Percentiles rank a stretch among this genome's conserved stretches.
These are phyloP conservation scores for Coranthus polyacanthus DNA, from an alignment of 2,797 vertebrate genomes.

Conservation along the genomic window DNA sequence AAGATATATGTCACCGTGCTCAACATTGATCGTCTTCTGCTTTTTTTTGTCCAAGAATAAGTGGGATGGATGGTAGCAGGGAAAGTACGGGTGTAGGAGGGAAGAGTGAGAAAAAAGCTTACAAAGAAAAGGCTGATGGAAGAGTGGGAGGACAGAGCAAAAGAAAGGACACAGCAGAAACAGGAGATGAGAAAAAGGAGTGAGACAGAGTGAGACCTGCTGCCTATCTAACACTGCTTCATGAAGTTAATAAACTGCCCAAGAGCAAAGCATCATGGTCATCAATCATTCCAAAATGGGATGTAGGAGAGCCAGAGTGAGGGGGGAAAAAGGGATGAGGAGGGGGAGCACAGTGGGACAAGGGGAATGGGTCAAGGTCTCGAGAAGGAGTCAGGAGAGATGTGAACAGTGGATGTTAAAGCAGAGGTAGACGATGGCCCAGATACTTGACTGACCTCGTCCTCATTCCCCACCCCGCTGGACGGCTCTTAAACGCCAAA, in stretches of 20 bases:
- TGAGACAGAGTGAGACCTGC: slow-evolving; percentile 41
- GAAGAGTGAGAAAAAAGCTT: not conserved
- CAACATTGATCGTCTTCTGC: slow-evolving; percentile 45
- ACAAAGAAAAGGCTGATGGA: slow-evolving; percentile 22
- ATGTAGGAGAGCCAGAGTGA: slow-evolving; percentile 39
- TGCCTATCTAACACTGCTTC: slow-evolving; percentile 46
- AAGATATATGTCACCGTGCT: slow-evolving; percentile 54
- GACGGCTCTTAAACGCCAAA: slow-evolving; percentile 27
- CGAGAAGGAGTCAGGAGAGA: slow-evolving; percentile 33
- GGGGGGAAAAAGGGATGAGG: slow-evolving; percentile 12
- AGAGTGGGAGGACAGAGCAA: not conserved
- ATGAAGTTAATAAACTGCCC: slow-evolving; percentile 80
- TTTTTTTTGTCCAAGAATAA: slow-evolving; percentile 15
- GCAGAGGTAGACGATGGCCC: slow-evolving; percentile 36
- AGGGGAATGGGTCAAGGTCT: slow-evolving; percentile 72
- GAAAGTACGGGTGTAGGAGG: not conserved
- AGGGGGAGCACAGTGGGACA: slow-evolving; percentile 23
- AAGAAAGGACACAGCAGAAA: slow-evolving; percentile 26
- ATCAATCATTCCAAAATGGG: slow-evolving; percentile 79
- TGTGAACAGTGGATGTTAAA: slow-evolving; percentile 43
- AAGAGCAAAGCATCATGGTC: slow-evolving; percentile 73
- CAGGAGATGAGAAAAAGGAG: slow-evolving; percentile 3
- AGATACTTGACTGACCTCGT: slow-evolving; percentile 67
- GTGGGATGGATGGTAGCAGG: not conserved
- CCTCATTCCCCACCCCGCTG: slow-evolving; percentile 46